Evolutionary conservation across 2,888 invertebrate species (phyloP), one percentile per base, ranked within the genome.

Genomic region (Digitonthophagus gazella): DNA sequence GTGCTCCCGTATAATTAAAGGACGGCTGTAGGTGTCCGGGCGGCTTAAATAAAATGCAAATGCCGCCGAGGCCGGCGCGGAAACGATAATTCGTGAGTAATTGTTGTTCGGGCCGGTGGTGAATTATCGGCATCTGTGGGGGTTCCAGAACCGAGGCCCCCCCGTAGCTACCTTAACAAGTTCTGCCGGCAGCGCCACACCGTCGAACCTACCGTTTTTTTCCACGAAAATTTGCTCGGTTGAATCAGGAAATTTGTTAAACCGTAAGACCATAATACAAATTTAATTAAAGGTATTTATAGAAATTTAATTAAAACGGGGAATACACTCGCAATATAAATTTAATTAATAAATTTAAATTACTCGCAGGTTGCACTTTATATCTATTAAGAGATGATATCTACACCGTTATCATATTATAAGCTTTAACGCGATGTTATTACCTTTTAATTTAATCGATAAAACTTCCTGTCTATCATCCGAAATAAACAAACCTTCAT

Each of bases 61-160:
- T 44, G 28, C 28, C 28, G 11, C 3, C 6, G 28, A 44, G 28
- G 28, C 6, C 28, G 28, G 28, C 28, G 78, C 78, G 73, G 75
- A 76, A 75, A 78, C 76, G 78, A 78, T 78, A 78, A 79, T 79
- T 78, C 74, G 78, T 76, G 77, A 77, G 78, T 80, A 78, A 80
- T 79, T 79, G 79, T 78, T 77, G 72, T 74, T 61, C 61, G 19
- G 20, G 19, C 61, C 61, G 77, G 77, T 78, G 80, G 79, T 81
- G 80, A 81, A 77, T 80, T 81, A 81, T 81, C 76, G 78, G 72
- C 75, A 74, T 74, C 77, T 74, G 74, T 75, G 73, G 78, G 77
- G 78, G 75, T 75, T 75, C 78, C 75, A 69, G 75, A 76, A 74
- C 74, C 74, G 70, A 69, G 74, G 18, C 8, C 73, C 75, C 76